phyloP scores from a whole-genome alignment of 2,888 invertebrate genomes.

The Yponomeuta cagnagella region DNA sequence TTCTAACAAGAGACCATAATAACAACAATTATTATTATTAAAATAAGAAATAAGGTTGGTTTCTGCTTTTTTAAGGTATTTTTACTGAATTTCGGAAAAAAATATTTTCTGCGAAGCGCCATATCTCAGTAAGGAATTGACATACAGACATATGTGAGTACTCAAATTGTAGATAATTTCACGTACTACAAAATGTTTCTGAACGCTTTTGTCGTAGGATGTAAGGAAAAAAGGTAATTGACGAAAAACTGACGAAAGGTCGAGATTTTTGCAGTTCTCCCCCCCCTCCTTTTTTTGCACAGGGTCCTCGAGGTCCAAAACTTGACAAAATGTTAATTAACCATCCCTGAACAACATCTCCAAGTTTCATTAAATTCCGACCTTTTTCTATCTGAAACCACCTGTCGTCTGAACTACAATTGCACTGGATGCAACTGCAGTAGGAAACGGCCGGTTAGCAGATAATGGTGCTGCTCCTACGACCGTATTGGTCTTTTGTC shows the following conservation, averaged over 20 bases:
- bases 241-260: slow-evolving; percentile 5
- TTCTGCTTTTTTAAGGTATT: no score
- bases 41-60: no score
- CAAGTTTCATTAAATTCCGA: slow-evolving; percentile 11
- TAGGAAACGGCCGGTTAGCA: neutral
- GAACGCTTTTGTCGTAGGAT: no score
- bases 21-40: no score
- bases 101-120: slow-evolving; percentile 11
- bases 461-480: neutral
- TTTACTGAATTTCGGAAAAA: no score
- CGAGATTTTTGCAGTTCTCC: slow-evolving; percentile 3
- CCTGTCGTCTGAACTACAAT: neutral
- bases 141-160: no score
- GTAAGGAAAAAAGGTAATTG: neutral
- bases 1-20: no score
- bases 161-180: no score
- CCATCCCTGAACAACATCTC: slow-evolving; percentile 12
- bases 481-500: neutral
- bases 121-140: no score
- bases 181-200: no score
- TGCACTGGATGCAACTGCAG: neutral
- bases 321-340: slow-evolving; percentile 10
- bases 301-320: slow-evolving; percentile 8
- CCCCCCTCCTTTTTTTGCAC: neutral
- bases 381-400: slow-evolving; percentile 6